Evolutionary conservation across 2,888 invertebrate genomes (phyloP), one percentile per base, ranked within the genome.

Genomic region (Phytoseiulus persimilis): DNA sequence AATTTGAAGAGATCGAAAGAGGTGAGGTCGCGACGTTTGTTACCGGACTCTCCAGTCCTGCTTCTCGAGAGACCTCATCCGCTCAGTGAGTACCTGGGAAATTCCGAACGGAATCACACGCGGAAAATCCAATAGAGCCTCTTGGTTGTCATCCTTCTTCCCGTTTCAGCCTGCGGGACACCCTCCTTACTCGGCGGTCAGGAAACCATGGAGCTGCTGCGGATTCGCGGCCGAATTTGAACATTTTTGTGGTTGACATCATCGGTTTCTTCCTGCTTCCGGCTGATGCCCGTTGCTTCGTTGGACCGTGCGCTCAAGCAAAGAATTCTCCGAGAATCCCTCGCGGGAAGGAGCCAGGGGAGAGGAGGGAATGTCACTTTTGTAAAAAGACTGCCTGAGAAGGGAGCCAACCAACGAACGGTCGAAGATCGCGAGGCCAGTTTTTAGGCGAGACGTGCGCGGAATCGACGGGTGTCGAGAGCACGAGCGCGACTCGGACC

Each of bases 191-290:
- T 32, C n/a, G 23, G 84, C 84, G 5, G 39, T 9, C 9, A 39
- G 5, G 39, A 9, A 39, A 9, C 39, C 9, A 9, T 39, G 39
- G 87, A 5, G 23, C n/a, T 31, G 28, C 6, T 6, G 3, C 33
- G 32, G 33, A 28, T n/a, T 11, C 39, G 87, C 45, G 87, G 33
- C n/a, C 33, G 45, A 87, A 32, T 87, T 87, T 33, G 23, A 87
- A 87, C 87, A 87, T 87, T 87, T 87, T 87, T 87, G 87, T 87
- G 87, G 87, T 87, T 87, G 87, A 87, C 87, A 87, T 33, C 87
- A 87, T 87, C 33, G 87, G 45, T 31, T 87, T 87, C 87, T n/a
- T 33, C 45, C 32, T 33, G 6, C 31, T 33, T 33, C 33, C 87
- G 33, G 32, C 33, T 87, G 32, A 33, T 87, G 87, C 33, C n/a